Percentiles rank a stretch among this genome's conserved stretches.
phyloP scores from a whole-genome alignment of 2,888 invertebrate genomes.

The Exephanes ischioxanthus region DNA sequence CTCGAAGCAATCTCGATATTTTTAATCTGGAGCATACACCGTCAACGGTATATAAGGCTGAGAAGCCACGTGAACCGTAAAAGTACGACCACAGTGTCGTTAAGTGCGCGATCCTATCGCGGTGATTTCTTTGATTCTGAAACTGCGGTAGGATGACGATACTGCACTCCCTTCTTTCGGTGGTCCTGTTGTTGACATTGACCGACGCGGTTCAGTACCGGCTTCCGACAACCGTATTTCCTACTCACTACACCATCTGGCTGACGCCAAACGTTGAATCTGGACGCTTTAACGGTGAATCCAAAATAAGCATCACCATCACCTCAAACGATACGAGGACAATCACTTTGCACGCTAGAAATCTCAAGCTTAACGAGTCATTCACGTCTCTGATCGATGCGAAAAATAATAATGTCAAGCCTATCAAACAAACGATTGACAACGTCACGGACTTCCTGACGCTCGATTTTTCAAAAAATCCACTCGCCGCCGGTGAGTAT shows the following conservation, averaged over 20 bases:
- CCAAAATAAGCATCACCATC: constrained; percentile 32
- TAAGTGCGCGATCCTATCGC: not conserved
- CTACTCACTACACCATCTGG: constrained; percentile 86
- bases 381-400: not conserved
- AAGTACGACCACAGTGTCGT: not conserved
- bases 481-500: constrained; percentile 82
- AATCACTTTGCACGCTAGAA: constrained; percentile 67
- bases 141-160: not conserved
- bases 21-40: not conserved
- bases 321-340: accelerated
- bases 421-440: not conserved
- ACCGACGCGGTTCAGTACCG: constrained; percentile 71
- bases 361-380: constrained; percentile 38
- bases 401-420: not conserved
- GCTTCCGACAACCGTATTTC: constrained; percentile 86
- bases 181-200: not conserved
- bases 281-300: constrained; percentile 55
- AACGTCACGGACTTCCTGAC: constrained; percentile 41
- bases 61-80: not conserved
- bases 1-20: not conserved
- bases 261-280: constrained; percentile 85
- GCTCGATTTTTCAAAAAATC: not conserved
- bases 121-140: not conserved
- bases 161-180: not conserved
- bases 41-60: not conserved